phyloP scores from a whole-genome alignment of 2,888 invertebrate species.

The Apotomis betuletana region DNA sequence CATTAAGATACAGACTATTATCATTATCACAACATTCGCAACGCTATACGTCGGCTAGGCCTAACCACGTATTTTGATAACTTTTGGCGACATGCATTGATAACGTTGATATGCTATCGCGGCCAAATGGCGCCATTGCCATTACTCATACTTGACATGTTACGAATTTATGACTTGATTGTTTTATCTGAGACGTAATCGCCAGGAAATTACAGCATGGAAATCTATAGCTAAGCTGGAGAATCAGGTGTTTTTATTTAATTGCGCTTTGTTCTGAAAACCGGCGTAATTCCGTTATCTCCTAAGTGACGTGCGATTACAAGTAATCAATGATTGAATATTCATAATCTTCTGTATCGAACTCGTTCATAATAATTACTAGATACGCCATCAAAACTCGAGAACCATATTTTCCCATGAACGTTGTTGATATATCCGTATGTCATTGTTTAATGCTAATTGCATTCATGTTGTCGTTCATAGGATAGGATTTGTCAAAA shows the following conservation, averaged over 20 bases:
- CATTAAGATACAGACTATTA: not conserved
- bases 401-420: no score
- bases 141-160: slow-evolving; percentile 6
- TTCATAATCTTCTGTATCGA: no score
- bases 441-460: no score
- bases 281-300: not conserved
- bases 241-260: not conserved
- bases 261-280: slow-evolving; percentile 3
- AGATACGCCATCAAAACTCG: no score
- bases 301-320: no score
- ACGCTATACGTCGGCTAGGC: not conserved
- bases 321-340: no score
- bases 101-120: slow-evolving; percentile 30
- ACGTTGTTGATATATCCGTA: no score
- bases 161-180: slow-evolving; percentile 5
- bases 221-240: not conserved
- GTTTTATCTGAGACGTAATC: slow-evolving; percentile 16
- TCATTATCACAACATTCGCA: not conserved
- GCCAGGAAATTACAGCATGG: slow-evolving; percentile 16
- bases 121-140: slow-evolving; percentile 25
- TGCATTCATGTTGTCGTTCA: no score
- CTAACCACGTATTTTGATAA: slow-evolving; percentile 21
- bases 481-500: no score
- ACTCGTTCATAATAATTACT: no score
- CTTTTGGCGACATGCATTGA: slow-evolving; percentile 29